Conservation (phyloP, 64 coral and sea anemone genomes). For the Dendronephthya gigantea region DNA sequence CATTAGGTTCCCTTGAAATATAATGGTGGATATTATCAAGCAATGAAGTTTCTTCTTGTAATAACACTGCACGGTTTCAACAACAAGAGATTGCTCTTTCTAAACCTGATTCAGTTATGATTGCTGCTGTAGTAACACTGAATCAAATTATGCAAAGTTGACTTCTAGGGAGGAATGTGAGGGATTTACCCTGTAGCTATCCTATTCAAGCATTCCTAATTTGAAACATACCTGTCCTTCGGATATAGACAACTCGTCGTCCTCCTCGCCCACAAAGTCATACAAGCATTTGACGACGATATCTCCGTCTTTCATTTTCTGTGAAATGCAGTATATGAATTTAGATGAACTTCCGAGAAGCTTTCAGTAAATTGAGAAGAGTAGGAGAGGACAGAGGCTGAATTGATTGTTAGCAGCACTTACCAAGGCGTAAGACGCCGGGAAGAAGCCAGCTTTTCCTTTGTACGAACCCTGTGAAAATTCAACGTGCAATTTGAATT, state of each 20-base stretch:
- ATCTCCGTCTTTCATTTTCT: slow-evolving; percentile 52
- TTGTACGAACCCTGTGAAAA: slow-evolving; percentile 42
- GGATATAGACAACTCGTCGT: slow-evolving; percentile 69
- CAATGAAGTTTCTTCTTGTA: no score
- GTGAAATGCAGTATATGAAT: neutral
- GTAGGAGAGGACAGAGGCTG: neutral
- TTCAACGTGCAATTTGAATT: neutral
- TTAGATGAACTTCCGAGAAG: neutral
- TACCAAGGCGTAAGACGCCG: slow-evolving; percentile 91
- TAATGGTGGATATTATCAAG: no score
- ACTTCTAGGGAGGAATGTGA: no score
- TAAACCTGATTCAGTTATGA: no score
- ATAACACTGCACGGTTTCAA: no score
- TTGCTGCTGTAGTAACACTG: no score
- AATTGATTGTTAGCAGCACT: neutral
- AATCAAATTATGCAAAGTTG: no score
- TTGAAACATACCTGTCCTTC: slow-evolving; percentile 51
- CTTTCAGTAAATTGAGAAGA: neutral
- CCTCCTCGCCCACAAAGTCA: slow-evolving; percentile 78
- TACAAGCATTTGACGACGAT: slow-evolving; percentile 74
- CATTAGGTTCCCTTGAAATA: no score
- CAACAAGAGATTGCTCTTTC: no score
- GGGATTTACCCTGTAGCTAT: no score
- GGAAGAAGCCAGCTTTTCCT: slow-evolving; percentile 72
- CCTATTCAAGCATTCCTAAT: no score